Evolutionary conservation across 2,888 invertebrate species (phyloP).

Genomic region (Drosophila mimica): DNA sequence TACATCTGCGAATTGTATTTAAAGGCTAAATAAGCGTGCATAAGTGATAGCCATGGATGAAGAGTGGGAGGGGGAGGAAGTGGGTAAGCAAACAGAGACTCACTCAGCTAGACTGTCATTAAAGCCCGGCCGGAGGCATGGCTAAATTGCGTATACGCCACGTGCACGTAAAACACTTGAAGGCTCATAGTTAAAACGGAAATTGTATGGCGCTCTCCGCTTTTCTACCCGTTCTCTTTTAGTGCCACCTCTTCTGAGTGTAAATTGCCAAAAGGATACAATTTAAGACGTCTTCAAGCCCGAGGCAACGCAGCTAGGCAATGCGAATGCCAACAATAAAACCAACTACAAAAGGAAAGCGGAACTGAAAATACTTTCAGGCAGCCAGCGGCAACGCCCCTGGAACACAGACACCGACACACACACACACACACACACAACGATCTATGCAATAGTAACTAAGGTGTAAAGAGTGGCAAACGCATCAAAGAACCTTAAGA

Average conservation of each 20-base stretch:
- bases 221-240: not conserved
- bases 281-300: slow-evolving; percentile 40
- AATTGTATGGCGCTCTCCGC: slow-evolving; percentile 27
- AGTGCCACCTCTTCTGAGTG: slow-evolving; percentile 19
- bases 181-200: slow-evolving; percentile 41
- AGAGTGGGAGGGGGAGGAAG: not conserved
- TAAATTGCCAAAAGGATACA: slow-evolving; percentile 54
- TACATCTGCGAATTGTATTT: slow-evolving; percentile 48
- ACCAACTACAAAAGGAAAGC: slow-evolving; percentile 4
- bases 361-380: slow-evolving; percentile 8
- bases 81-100: slow-evolving; percentile 15
- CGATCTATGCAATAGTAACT: not conserved
- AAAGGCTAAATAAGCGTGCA: slow-evolving; percentile 43
- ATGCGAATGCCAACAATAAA: slow-evolving; percentile 7
- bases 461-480: not conserved
- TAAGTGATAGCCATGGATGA: slow-evolving; percentile 22
- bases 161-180: slow-evolving; percentile 45
- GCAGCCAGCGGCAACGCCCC: not conserved
- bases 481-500: not conserved
- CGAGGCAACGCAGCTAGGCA: slow-evolving; percentile 25
- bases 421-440: not conserved
- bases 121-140: slow-evolving; percentile 30
- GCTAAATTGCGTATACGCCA: slow-evolving; percentile 52
- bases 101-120: slow-evolving; percentile 30
- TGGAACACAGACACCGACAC: not conserved